Conservation (phyloP, 2,113 vertebrate species). For the Daphoenositta chrysoptera region DNA sequence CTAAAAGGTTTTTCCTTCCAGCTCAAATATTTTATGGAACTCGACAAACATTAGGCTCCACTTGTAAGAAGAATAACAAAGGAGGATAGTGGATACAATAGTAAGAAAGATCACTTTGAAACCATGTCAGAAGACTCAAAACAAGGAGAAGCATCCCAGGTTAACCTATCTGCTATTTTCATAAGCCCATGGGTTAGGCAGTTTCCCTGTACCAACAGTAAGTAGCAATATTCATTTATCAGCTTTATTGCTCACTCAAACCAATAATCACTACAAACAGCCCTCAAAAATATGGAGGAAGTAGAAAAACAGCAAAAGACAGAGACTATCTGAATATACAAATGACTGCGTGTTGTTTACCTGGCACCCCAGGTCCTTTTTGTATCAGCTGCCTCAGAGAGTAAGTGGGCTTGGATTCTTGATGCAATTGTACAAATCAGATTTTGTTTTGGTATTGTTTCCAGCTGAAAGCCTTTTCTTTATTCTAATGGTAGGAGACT, state of each 20-base stretch:
- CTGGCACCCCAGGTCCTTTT: conserved; percentile 8
- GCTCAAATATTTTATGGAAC: conserved; percentile 35
- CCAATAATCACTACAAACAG: neutral
- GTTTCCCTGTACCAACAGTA: neutral
- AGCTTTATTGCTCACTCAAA: neutral
- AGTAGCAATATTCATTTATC: neutral
- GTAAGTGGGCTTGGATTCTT: neutral
- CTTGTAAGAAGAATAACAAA: conserved; percentile 16
- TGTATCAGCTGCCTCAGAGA: neutral
- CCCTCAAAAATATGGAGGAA: neutral
- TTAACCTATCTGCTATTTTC: neutral
- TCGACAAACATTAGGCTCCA: neutral
- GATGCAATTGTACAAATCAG: conserved; percentile 30
- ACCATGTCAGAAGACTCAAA: neutral
- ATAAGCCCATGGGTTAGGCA: neutral
- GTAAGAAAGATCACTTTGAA: conserved; percentile 5
- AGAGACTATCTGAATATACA: neutral
- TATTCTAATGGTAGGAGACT: conserved; percentile 49
- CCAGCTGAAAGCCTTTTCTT: conserved; percentile 50
- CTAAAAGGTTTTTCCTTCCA: conserved; percentile 29
- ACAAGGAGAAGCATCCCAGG: neutral
- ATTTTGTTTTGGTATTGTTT: conserved; percentile 47
- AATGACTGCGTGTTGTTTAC: neutral
- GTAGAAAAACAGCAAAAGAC: neutral
- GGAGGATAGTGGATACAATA: neutral